Conservation (phyloP, 2,888 invertebrate genomes). For the Clanis bilineata region DNA sequence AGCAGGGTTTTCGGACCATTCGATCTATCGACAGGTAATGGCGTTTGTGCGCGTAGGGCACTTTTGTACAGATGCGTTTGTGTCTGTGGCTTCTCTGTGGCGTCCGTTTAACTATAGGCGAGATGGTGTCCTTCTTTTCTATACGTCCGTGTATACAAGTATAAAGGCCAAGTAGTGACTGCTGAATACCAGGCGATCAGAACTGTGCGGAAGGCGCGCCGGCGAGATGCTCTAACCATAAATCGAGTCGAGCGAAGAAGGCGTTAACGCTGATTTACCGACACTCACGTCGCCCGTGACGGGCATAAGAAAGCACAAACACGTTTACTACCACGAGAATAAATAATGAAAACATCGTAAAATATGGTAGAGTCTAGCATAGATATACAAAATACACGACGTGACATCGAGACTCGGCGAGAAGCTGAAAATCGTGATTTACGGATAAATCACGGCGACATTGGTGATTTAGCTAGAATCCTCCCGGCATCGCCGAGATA, state of each 20-base stretch:
- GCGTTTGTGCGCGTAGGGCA: too few relatives aligned
- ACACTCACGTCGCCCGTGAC: constrained; percentile 53
- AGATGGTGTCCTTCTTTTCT: too few relatives aligned
- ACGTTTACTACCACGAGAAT: constrained; percentile 32
- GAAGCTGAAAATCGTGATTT: constrained; percentile 24
- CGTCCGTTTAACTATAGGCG: too few relatives aligned
- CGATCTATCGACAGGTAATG: too few relatives aligned
- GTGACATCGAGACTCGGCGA: constrained; percentile 18
- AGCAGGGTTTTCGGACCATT: too few relatives aligned
- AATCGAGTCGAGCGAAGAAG: constrained; percentile 65
- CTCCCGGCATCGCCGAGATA: constrained; percentile 45
- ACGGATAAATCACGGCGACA: constrained; percentile 38
- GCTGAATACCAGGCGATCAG: constrained; percentile 47
- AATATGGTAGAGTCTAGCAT: constrained; percentile 20
- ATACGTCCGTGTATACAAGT: too few relatives aligned
- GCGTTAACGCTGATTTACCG: constrained; percentile 73
- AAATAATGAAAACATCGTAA: constrained; percentile 25
- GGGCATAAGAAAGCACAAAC: constrained; percentile 37
- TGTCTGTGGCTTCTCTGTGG: too few relatives aligned
- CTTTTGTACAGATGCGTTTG: too few relatives aligned
- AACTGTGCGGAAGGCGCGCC: constrained; percentile 50
- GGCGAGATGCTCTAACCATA: constrained; percentile 57
- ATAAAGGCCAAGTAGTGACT: neutral
- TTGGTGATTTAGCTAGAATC: constrained; percentile 51
- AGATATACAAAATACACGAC: constrained; percentile 22